phyloP scores from a whole-genome alignment of 2,797 vertebrate species.

The Cyclura pinguis region DNA sequence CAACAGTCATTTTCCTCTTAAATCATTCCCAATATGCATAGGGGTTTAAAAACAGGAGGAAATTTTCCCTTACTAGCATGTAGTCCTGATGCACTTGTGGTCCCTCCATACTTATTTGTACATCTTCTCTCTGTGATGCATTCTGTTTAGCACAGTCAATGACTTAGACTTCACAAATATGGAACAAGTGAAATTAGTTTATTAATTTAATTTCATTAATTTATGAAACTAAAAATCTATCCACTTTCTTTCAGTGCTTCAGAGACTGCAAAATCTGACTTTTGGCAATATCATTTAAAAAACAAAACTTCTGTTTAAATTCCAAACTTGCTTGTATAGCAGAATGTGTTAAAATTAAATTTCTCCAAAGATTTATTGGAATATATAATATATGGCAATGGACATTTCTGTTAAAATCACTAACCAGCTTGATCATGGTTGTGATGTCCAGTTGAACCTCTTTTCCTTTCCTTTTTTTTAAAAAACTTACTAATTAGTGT shows the following conservation, averaged over 20 bases:
- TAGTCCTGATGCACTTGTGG: not conserved
- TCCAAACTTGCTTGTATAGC: not conserved
- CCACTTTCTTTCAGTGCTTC: not conserved
- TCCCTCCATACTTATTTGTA: no score
- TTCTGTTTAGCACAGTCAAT: not conserved
- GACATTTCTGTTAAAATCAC: no score
- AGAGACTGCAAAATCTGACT: not conserved
- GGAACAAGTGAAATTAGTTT: not conserved
- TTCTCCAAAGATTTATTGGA: not conserved
- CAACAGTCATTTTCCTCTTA: not conserved
- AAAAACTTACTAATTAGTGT: no score
- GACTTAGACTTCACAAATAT: not conserved
- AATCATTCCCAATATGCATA: no score
- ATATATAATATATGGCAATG: not conserved
- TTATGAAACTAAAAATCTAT: conserved; percentile 7
- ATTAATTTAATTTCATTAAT: not conserved
- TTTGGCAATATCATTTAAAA: not conserved
- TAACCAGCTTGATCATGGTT: no score
- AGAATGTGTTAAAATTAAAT: conserved; percentile 6
- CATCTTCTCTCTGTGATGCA: no score
- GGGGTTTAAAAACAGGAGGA: not conserved
- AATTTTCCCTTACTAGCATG: not conserved
- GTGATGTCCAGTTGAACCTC: no score
- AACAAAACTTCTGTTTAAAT: not conserved
- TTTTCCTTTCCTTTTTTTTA: no score